Evolutionary conservation across 92 coral and sea anemone species (phyloP), one percentile per base, ranked within the genome.

Genomic region (Chrysogorgia sp.): DNA sequence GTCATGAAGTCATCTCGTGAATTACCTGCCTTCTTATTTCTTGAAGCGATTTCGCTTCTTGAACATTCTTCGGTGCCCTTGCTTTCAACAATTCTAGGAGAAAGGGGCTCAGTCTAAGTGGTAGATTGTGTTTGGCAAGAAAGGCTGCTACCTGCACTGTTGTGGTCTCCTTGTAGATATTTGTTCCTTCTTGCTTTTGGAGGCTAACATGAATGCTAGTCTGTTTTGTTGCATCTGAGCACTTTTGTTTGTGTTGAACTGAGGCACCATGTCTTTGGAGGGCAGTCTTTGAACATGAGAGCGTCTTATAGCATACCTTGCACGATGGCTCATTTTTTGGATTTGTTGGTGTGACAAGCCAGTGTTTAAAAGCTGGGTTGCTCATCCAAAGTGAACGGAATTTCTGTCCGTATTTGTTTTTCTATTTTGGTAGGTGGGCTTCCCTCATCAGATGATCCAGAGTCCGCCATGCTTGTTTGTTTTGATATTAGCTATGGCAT

Each of bases 211-310:
- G 28, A 19, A 32, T 35, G 50, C 28, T 17, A 19, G 29, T 23
- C 30, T 64, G 50, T 1, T 20, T 62, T 7, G 68, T 1, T 0
- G 71, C 50, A 64, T 32, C 24, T 9, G 41, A 19, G 41, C 29
- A 64, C 14, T 45, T 48, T 37, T 64, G 71, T 48, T 64, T 64
- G 71, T 64, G 71, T 13, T 64, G 47, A 7, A 28, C 10, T 10
- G 71, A 64, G 3, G 14, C 47, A 15, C 71, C 71, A 64, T 64
- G 71, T 37, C 71, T 19, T 23, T 64, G 71, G 7, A 64, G 10
- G 37, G 71, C 71, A 64, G 71, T 64, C 23, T 64, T 64, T 64
- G 71, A 64, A 22, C 71, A 64, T 34, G 71, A 15, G 5, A 64
- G 19, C 30, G 32, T 64, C 30, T 64, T 64, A 24, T 23, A 29